A percentile compares a stretch with the other conserved stretches of the same genome.
These are phyloP conservation scores for Trogon melanurus DNA, from an alignment of 2,113 vertebrate species.

Conservation along the genomic window DNA sequence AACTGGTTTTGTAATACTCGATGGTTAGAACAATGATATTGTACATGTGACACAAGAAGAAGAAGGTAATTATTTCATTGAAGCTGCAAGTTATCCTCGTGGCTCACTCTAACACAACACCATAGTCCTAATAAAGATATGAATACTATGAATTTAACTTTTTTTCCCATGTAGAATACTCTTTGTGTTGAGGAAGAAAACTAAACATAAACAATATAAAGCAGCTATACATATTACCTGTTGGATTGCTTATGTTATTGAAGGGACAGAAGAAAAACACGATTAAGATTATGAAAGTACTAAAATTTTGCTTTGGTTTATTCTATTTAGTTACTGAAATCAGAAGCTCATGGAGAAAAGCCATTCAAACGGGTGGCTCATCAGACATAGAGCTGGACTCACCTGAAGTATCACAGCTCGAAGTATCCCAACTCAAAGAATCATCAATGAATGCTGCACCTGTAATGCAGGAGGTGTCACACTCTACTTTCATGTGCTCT, in stretches of 20 bases:
- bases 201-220: neutral
- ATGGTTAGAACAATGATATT: neutral
- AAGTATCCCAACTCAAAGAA: neutral
- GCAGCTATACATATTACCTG: neutral
- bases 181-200: neutral
- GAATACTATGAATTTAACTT: neutral
- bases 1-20: neutral
- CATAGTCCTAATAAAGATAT: neutral
- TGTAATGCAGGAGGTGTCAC: neutral
- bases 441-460: neutral
- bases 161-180: neutral
- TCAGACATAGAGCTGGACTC: neutral
- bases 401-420: neutral
- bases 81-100: neutral
- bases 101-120: neutral
- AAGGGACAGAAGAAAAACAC: neutral
- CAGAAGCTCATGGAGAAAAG: constrained; percentile 75
- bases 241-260: neutral
- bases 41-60: neutral
- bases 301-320: neutral
- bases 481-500: neutral
- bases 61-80: neutral
- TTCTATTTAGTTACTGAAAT: constrained; percentile 73
- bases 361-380: constrained; percentile 47
- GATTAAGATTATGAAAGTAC: neutral